Evolutionary conservation across 2,797 vertebrate species (phyloP), one percentile per base, ranked within the genome.

Genomic region (Gallinago solitaria): DNA sequence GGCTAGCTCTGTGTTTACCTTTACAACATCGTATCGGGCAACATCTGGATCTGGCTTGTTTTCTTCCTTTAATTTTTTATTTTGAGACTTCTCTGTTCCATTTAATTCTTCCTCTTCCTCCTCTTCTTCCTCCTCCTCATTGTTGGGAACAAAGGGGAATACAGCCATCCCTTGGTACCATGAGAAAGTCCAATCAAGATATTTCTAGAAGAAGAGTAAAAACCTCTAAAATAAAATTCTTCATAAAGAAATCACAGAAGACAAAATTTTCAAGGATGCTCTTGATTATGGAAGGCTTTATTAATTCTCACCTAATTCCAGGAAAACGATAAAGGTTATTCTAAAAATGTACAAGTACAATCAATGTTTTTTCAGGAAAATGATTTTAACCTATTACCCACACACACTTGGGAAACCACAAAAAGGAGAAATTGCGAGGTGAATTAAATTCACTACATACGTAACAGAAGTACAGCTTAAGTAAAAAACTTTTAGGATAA

Each of bases 111-210:
- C 98, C 8, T 99, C 98, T 7, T 97, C 98, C 2, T 98, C 98
- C 3, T 99, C 98, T 5, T 99, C 98, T 41, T 98, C 98, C n/a
- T 98, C 98, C n/a, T 98, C 98, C 39, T 98, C 97, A 80, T 97
- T 87, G 41, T 47, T 98, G 15, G 99, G 99, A 85, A 99, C 96
- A 91, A 99, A 97, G 13, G 99, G 99, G 80, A 99, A 99, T 24
- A 96, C 82, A 73, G 98, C 97, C 90, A 99, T 97, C 20, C 99
- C 99, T 3, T 97, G 97, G 88, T 99, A 98, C 99, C 99, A 99
- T 18, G 98, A 98, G 96, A 99, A 99, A 37, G 98, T 98, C 90
- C 89, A 97, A 92, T 99, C 99, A 8, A 99, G 98, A 74, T 98
- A 99, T 79, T 99, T 98, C 99, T 99, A 51, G 9, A 91, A 88